phyloP scores from a whole-genome alignment of 2,888 invertebrate genomes.

The Troides oblongomaculatus region DNA sequence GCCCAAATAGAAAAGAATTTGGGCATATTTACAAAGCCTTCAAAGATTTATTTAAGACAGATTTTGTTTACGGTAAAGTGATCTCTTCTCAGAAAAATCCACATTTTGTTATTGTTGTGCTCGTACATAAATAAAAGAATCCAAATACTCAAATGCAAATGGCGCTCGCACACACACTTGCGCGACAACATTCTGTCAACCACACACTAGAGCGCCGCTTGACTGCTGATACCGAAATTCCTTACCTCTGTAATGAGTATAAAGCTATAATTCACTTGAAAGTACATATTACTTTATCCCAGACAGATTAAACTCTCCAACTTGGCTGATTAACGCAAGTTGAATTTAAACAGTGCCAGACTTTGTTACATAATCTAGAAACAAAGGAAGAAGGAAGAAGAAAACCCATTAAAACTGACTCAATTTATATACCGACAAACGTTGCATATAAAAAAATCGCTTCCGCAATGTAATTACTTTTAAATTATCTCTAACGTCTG shows the following conservation, averaged over 20 bases:
- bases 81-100: slow-evolving; percentile 3
- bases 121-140: background rate
- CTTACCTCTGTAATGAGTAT: slow-evolving; percentile 27
- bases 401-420: slow-evolving; percentile 46
- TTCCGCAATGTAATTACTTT: slow-evolving; percentile 24
- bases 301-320: slow-evolving; percentile 37
- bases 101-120: slow-evolving; percentile 3
- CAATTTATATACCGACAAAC: slow-evolving; percentile 32
- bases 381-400: slow-evolving; percentile 41
- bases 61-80: slow-evolving; percentile 11
- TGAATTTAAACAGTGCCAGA: slow-evolving; percentile 41
- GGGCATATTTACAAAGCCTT: slow-evolving; percentile 2
- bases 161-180: background rate
- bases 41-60: slow-evolving; percentile 5
- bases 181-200: slow-evolving; percentile 2
- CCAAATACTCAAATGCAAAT: slow-evolving; percentile 12
- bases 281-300: slow-evolving; percentile 31
- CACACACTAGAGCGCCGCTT: slow-evolving; percentile 21
- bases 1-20: background rate
- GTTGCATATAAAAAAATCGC: slow-evolving; percentile 32
- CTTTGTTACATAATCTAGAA: slow-evolving; percentile 41
- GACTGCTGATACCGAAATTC: slow-evolving; percentile 28
- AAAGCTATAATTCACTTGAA: slow-evolving; percentile 29
- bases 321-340: slow-evolving; percentile 43
- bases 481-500: slow-evolving; percentile 11